Evolutionary conservation across 1,140 invertebrate genomes (phyloP).

Genomic region (Globodera rostochiensis): DNA sequence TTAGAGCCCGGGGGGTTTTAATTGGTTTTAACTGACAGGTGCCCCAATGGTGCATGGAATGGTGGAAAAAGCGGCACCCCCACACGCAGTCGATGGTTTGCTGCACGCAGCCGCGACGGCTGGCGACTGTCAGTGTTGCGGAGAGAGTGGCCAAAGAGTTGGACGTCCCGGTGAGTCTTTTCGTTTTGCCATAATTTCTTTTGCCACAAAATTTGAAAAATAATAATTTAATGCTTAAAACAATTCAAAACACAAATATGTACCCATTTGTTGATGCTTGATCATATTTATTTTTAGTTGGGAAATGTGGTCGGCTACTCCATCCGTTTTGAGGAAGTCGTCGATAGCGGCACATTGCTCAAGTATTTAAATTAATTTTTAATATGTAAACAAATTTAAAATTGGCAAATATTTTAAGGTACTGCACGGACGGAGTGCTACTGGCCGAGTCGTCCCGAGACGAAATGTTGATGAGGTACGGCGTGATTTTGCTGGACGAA

Average conservation of each 20-base stretch:
- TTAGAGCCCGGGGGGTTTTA: too few species aligned
- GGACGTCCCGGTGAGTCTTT: slow-evolving; percentile 80
- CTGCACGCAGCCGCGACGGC: slow-evolving; percentile 89
- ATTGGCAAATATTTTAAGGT: neutral
- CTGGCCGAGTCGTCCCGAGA: slow-evolving; percentile 79
- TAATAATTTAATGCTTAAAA: neutral
- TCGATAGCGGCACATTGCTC: slow-evolving; percentile 76
- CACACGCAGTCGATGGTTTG: slow-evolving; percentile 70
- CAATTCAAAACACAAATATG: neutral
- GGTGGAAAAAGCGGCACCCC: slow-evolving; percentile 68
- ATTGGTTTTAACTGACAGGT: neutral
- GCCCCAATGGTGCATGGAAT: slow-evolving; percentile 86
- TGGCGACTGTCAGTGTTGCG: slow-evolving; percentile 94
- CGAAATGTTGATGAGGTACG: slow-evolving; percentile 82
- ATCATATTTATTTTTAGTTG: slow-evolving; percentile 30
- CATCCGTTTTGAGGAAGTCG: slow-evolving; percentile 78
- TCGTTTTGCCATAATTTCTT: too few species aligned
- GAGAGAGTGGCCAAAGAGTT: slow-evolving; percentile 73
- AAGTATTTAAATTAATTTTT: slow-evolving; percentile 73
- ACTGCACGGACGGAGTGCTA: slow-evolving; percentile 96
- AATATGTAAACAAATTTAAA: neutral
- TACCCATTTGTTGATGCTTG: too few species aligned
- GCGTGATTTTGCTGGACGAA: slow-evolving; percentile 90
- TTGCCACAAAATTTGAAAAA: neutral
- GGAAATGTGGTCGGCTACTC: slow-evolving; percentile 74